Base-by-base conservation (phyloP, 1,140 invertebrate species). In the Subanguina moxae region DNA sequence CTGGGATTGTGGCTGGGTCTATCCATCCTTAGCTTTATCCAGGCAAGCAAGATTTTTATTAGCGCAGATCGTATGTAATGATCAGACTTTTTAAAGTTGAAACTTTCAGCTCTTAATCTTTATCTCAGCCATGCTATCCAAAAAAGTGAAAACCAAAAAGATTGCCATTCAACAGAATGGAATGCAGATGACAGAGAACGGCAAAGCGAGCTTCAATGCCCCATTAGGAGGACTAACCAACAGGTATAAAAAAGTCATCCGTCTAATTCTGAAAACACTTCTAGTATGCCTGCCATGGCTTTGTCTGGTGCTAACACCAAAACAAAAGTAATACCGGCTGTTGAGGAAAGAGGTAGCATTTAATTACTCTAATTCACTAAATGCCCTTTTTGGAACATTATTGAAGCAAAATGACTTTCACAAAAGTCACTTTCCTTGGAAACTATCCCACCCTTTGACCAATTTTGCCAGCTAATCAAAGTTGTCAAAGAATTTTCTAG, bases 1-100 rank as follows among this genome's bases (percentile, higher is more conserved):
- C 48, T 77, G 23, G 72, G 72, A 32, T 42, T 73, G 30, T 73
- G 72, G 64, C 43, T 73, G 30, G 72, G 72, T 17, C 32, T 73
- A 25, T 76, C 74, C 19, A 62, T 74, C 13, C 56, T 73, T 17
- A 73, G 56, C 56, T 23, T 76, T 30, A 43, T 73, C 57, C 74
- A 76, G 28, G 72, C 42, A 72, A 72, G 59, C n/a, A 30, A 43
- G 30, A 58, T 13, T 13, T 58, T 58, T 23, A 13, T 58, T 11
- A 58, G 21, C 23, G 11, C 11, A 58, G 23, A 58, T 11, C 23
- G 11, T 58, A 58, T 11, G 23, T 13, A 58, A 58, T 13, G 21
- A 25, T 13, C 48, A 38, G 11, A 38, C 11, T 38, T 52, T 52
- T 25, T 21, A 52, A 5, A 21, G 3, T 7, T 52, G 3, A 3